Evolutionary conservation across 2,797 vertebrate species (phyloP).

Genomic region (Halcyon smyrnensis): DNA sequence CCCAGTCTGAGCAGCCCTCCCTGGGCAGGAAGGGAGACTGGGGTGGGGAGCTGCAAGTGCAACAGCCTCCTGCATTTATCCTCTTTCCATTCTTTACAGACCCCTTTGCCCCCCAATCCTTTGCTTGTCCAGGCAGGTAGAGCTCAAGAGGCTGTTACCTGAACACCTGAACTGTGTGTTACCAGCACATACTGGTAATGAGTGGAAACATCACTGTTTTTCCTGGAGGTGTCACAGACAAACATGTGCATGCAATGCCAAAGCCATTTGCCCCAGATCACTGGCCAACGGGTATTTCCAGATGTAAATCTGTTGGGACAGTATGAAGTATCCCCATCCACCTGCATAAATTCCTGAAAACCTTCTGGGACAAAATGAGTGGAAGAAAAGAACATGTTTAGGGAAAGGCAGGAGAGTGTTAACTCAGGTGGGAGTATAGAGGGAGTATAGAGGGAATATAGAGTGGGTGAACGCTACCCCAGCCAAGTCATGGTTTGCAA

Average conservation of each 20-base stretch:
- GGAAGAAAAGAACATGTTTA: not conserved
- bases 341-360: not conserved
- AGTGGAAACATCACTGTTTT: not conserved
- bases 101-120: not conserved
- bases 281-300: not conserved
- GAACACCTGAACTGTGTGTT: too few relatives aligned
- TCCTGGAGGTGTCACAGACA: not conserved
- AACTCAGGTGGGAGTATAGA: not conserved
- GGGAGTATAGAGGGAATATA: not conserved
- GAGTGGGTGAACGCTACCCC: not conserved
- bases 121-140: not conserved
- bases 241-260: not conserved
- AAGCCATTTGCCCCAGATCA: not conserved
- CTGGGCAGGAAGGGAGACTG: not conserved
- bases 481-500: not conserved
- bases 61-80: not conserved
- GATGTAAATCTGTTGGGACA: not conserved
- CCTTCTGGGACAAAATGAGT: not conserved
- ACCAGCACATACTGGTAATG: not conserved
- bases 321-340: not conserved
- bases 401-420: not conserved
- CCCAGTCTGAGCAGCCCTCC: not conserved
- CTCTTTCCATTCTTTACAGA: not conserved
- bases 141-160: not conserved
- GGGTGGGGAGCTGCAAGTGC: rapidly evolving